These are phyloP conservation scores for Acrocephalus arundinaceus DNA, from an alignment of 2,113 vertebrate species.

Conservation along the genomic window DNA sequence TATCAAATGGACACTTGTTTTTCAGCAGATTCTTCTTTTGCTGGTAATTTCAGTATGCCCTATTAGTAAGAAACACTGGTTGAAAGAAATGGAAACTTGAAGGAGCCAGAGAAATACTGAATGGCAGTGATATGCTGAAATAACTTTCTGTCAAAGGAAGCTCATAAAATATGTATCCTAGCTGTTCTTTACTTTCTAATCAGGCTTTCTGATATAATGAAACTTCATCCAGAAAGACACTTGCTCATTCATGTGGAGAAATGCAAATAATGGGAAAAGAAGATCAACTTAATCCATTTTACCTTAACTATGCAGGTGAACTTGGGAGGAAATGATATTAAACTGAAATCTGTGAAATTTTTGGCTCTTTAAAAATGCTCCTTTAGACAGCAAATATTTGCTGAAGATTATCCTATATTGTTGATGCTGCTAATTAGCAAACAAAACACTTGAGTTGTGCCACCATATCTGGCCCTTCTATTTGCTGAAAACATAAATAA, in stretches of 20 bases:
- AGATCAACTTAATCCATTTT: constrained; percentile 35
- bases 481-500: background rate
- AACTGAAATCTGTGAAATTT: background rate
- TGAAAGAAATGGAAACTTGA: constrained; percentile 6
- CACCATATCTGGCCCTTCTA: background rate
- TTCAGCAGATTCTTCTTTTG: background rate
- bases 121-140: background rate
- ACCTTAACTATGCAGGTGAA: constrained; percentile 26
- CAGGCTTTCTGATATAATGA: constrained; percentile 28
- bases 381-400: constrained; percentile 13
- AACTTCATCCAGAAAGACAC: constrained; percentile 32
- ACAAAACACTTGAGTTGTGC: background rate
- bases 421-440: constrained; percentile 23
- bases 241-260: background rate
- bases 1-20: background rate
- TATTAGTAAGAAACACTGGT: background rate
- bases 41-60: background rate
- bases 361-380: background rate
- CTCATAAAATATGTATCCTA: constrained; percentile 33
- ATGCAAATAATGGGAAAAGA: constrained; percentile 14
- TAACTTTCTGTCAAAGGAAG: background rate
- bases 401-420: background rate
- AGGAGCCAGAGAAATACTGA: background rate
- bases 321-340: background rate
- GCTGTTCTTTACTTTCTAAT: constrained; percentile 47